Evolutionary conservation across 2,797 vertebrate species (phyloP).

Genomic region (Harpagifer antarcticus): DNA sequence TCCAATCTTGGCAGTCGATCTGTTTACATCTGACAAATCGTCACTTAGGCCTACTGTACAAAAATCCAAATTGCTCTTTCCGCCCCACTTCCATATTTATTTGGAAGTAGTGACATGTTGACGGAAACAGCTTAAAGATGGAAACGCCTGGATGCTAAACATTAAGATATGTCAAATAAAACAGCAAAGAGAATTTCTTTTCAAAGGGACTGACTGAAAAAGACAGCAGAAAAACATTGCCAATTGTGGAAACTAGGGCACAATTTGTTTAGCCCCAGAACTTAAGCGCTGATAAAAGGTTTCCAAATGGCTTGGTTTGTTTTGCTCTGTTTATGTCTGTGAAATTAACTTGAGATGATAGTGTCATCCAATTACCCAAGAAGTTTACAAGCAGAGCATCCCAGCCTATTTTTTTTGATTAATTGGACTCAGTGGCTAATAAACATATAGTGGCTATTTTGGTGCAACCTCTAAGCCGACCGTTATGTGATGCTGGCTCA

Average conservation of each 20-base stretch:
- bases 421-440: constrained; percentile 47
- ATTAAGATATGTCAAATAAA: constrained; percentile 54
- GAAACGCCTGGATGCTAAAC: constrained; percentile 34
- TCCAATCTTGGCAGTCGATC: constrained; percentile 21
- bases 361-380: constrained; percentile 73
- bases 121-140: constrained; percentile 41
- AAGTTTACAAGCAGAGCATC: constrained; percentile 51
- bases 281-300: constrained; percentile 65
- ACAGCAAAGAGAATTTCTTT: constrained; percentile 30
- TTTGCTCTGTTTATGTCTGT: constrained; percentile 70
- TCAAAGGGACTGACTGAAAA: constrained; percentile 39
- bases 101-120: constrained; percentile 41
- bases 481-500: constrained; percentile 46
- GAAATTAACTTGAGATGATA: constrained; percentile 71
- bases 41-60: constrained; percentile 27
- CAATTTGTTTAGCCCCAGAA: constrained; percentile 60
- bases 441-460: constrained; percentile 58
- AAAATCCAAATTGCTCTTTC: constrained; percentile 40
- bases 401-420: constrained; percentile 47
- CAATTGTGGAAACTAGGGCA: constrained; percentile 73
- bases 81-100: constrained; percentile 33
- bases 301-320: constrained; percentile 75
- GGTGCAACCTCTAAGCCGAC: constrained; percentile 53
- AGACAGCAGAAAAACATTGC: constrained; percentile 50
- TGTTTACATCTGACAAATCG: constrained; percentile 43